A percentile compares a stretch with the other conserved stretches of the same genome.
These are phyloP conservation scores for Spinus olivaceus DNA, from an alignment of 2,797 vertebrate genomes.

Conservation along the genomic window DNA sequence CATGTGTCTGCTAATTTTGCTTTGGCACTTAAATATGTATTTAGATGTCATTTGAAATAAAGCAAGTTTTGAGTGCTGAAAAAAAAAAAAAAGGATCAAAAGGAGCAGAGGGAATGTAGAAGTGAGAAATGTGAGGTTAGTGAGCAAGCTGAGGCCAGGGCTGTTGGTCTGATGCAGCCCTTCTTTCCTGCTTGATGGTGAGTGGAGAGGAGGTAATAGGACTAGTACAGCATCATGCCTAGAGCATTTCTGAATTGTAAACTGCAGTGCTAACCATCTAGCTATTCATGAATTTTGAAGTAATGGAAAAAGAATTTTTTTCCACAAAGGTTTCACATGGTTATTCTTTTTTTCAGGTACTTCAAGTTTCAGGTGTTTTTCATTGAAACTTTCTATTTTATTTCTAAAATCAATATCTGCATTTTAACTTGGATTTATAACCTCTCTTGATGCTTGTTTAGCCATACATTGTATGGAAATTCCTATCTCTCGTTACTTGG, in stretches of 20 bases:
- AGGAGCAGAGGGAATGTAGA: background rate
- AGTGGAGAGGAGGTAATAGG: background rate
- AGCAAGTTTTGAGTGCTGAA: background rate
- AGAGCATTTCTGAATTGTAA: background rate
- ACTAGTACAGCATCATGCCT: background rate
- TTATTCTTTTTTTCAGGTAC: background rate
- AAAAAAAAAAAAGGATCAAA: background rate
- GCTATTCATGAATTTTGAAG: background rate
- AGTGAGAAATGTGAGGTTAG: background rate
- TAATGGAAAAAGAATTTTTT: background rate
- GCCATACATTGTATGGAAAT: background rate
- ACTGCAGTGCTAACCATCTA: background rate
- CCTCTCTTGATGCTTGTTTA: background rate
- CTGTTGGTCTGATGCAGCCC: accelerated
- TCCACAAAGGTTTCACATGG: background rate
- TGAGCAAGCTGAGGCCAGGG: background rate
- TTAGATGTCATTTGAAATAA: background rate
- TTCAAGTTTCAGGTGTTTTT: background rate
- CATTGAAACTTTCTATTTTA: background rate
- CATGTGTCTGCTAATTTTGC: background rate
- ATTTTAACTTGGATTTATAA: background rate
- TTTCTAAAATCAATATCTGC: background rate
- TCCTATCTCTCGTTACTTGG: background rate
- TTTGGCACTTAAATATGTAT: background rate
- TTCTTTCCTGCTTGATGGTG: background rate